These are phyloP conservation scores for Acyrthosiphon pisum DNA, from an alignment of 1,140 invertebrate genomes.

Conservation along the genomic window DNA sequence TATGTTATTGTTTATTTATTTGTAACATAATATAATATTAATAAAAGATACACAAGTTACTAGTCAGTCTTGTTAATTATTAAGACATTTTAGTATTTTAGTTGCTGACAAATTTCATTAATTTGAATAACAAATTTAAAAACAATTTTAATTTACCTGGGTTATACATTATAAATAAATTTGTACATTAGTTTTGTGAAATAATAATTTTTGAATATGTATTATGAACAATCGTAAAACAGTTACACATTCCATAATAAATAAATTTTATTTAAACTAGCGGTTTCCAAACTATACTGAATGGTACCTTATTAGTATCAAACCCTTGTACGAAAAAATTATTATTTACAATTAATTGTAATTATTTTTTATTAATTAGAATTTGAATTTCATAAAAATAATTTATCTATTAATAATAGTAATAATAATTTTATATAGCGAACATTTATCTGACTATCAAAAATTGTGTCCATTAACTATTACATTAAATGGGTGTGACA, in stretches of 20 bases:
- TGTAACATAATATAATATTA: neutral
- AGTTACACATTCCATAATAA: neutral
- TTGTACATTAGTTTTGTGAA: neutral
- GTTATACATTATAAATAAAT: neutral
- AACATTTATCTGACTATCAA: neutral
- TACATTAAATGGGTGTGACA: no score
- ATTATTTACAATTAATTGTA: neutral
- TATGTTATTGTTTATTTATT: neutral
- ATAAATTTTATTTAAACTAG: neutral
- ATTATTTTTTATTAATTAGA: neutral
- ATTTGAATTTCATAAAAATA: neutral
- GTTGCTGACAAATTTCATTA: neutral
- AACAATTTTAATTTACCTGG: neutral
- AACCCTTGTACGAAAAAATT: neutral
- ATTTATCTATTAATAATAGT: neutral
- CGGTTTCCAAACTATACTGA: no score
- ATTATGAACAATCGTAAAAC: neutral
- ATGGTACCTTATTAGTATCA: no score
- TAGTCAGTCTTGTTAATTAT: neutral
- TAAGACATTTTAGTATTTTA: neutral
- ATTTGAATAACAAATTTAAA: neutral
- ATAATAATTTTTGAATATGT: neutral
- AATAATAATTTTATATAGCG: no score
- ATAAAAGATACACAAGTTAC: no score
- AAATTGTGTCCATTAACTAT: neutral